Evolutionary conservation across 2,113 vertebrate species (phyloP), one percentile per base, ranked within the genome.

Genomic region (Acanthochromis polyacanthus): DNA sequence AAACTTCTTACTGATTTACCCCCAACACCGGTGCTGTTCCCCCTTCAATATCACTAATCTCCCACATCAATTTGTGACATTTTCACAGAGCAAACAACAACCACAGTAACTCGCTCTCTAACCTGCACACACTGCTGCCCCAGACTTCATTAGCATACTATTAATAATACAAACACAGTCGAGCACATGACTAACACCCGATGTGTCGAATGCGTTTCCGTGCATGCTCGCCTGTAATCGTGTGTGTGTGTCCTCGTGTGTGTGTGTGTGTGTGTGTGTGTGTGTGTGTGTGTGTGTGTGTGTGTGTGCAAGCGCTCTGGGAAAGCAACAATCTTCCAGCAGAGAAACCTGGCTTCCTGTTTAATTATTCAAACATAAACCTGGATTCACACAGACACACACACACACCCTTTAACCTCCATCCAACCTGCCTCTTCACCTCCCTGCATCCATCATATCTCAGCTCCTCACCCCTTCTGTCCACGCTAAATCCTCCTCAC

Each of bases 291-390:
- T 78, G 67, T 83, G 60, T 40, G 23, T 64, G 25, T 69, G 19
- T 46, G 48, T 43, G n/a, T 40, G 23, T 19, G 36, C n/a, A n/a
- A n/a, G n/a, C 22, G 30, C 52, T 79, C 61, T 83, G 71, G 30
- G 67, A n/a, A 25, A 43, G 48, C 64, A 73, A 67, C 68, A 59
- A 67, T 84, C 77, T 63, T 86, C 79, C 71, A 75, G 71, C 82
- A 81, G 77, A 62, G 84, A 76, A 80, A 78, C 56, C 61, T 68
- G 58, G 68, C 74, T 72, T 71, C 71, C 80, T 82, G 65, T 87
- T 93, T 63, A 87, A 92, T 93, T 86, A 93, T 93, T 91, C 81
- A 91, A 72, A 82, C 69, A 67, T 76, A 78, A 88, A 89, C 83
- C 83, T 83, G 78, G 20, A 74, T 56, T 65, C 81, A 59, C 52